phyloP scores from a whole-genome alignment of 2,797 vertebrate species.

The Ispidina lecontei region DNA sequence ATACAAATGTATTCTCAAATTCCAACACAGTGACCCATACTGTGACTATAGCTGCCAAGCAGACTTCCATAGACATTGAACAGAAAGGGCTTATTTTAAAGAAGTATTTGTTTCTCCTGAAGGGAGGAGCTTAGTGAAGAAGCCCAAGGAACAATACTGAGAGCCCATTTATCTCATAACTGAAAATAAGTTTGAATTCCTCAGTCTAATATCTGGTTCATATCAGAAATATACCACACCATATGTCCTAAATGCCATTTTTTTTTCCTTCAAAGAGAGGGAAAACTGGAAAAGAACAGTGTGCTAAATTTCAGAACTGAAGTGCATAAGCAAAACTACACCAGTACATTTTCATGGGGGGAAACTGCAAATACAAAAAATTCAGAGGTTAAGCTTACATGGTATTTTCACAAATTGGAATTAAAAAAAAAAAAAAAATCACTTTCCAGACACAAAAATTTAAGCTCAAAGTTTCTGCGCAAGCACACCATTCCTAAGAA shows the following conservation, averaged over 20 bases:
- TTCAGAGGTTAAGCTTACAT: neutral
- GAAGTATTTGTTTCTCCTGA: neutral
- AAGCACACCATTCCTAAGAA: neutral
- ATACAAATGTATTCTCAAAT: conserved; percentile 65
- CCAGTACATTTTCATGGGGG: neutral
- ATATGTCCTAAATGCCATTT: neutral
- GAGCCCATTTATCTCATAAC: neutral
- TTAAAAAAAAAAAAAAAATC: neutral
- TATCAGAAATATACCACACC: neutral
- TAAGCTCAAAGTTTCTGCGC: neutral
- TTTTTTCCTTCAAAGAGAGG: neutral
- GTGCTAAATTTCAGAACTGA: neutral
- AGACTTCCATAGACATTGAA: conserved; percentile 60
- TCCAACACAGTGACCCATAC: conserved; percentile 69
- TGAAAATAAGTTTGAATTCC: neutral
- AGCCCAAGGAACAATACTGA: neutral
- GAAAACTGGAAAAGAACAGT: neutral
- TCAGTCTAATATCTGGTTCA: neutral
- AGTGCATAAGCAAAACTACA: neutral
- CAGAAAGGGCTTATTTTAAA: conserved; percentile 28
- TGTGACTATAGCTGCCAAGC: conserved; percentile 58
- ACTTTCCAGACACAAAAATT: neutral
- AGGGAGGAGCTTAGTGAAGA: neutral
- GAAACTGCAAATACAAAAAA: neutral
- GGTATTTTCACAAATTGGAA: neutral